Evolutionary conservation across 2,888 invertebrate genomes (phyloP).

Genomic region (Itoplectis maculator): DNA sequence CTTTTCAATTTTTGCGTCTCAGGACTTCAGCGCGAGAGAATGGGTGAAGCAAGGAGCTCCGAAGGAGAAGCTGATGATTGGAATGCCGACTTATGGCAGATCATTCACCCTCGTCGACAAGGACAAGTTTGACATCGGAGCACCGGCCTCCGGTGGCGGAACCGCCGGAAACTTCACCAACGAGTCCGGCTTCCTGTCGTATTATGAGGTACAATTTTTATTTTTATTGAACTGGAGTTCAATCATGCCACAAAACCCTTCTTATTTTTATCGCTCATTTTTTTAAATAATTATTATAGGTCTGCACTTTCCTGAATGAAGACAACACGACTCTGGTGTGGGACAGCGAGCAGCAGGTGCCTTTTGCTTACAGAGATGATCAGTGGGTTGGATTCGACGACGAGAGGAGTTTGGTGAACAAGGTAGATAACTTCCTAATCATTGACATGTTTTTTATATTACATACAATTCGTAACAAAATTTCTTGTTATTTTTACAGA

Average conservation of each 20-base stretch:
- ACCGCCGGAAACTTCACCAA: conserved; percentile 94
- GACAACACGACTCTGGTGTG: conserved; percentile 97
- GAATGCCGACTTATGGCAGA: conserved; percentile 97
- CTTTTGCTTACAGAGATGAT: conserved; percentile 95
- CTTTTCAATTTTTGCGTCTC: conserved; percentile 64
- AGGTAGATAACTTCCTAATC: too few relatives aligned
- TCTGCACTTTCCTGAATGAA: conserved; percentile 95
- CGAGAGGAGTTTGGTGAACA: conserved; percentile 95
- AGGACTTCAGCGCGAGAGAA: conserved; percentile 95
- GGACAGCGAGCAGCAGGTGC: conserved; percentile 98
- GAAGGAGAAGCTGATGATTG: conserved; percentile 96
- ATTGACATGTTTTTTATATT: too few relatives aligned
- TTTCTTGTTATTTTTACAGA: conserved; percentile 86
- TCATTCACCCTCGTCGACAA: conserved; percentile 95
- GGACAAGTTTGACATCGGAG: conserved; percentile 96
- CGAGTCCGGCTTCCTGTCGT: conserved; percentile 97
- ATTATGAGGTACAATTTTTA: conserved; percentile 90
- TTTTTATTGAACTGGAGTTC: too few relatives aligned
- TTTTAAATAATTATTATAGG: conserved; percentile 84
- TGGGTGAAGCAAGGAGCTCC: conserved; percentile 98
- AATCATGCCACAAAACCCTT: too few relatives aligned
- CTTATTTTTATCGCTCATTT: background rate
- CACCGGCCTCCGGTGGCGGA: conserved; percentile 95
- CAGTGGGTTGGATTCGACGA: conserved; percentile 99
- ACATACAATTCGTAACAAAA: background rate